These are phyloP conservation scores for Phataginus tricuspis DNA, from an alignment of 2,797 vertebrate genomes.

Conservation along the genomic window DNA sequence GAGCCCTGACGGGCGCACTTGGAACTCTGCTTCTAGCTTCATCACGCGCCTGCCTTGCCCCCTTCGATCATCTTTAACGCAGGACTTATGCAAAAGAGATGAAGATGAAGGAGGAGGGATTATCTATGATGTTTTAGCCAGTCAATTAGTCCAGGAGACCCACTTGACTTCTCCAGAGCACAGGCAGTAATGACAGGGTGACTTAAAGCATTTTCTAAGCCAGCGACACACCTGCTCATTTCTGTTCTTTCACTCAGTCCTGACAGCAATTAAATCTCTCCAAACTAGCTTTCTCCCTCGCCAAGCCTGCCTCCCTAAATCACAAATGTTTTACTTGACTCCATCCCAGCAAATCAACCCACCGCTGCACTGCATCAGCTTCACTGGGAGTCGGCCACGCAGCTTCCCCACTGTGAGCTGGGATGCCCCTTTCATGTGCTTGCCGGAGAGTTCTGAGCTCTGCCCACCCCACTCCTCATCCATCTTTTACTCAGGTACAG, in stretches of 20 bases:
- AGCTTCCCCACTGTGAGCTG: background rate
- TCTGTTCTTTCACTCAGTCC: constrained; percentile 25
- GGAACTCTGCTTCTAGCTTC: background rate
- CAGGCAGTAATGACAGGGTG: background rate
- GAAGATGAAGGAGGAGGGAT: background rate
- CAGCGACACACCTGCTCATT: background rate
- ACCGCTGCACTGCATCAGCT: background rate
- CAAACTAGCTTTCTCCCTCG: background rate
- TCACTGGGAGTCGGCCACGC: background rate
- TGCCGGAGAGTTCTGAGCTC: background rate
- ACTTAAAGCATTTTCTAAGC: background rate
- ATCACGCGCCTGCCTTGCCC: background rate
- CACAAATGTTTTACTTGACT: background rate
- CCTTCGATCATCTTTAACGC: background rate
- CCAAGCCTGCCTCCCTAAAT: background rate
- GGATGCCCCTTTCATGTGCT: background rate
- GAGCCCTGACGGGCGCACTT: background rate
- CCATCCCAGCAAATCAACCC: background rate
- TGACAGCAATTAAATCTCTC: constrained; percentile 58
- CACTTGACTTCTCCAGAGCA: background rate
- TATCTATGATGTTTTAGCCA: background rate
- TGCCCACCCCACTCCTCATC: background rate
- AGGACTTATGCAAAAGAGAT: background rate
- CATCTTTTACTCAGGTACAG: background rate
- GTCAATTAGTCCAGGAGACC: background rate